These are phyloP conservation scores for Encarsia formosa DNA, from an alignment of 2,888 invertebrate genomes.

Conservation along the genomic window DNA sequence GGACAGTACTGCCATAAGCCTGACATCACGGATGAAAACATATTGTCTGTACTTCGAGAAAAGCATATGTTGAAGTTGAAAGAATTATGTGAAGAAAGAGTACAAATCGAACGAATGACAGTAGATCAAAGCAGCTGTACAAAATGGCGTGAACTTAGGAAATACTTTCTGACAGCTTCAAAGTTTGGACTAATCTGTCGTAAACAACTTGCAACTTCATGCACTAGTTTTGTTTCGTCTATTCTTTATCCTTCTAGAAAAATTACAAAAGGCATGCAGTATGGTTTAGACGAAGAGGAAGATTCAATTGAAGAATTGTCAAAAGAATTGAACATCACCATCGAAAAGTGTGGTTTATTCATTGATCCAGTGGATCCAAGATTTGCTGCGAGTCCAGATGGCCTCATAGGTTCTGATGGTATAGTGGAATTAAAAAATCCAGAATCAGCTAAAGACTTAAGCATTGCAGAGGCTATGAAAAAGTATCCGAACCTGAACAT, in stretches of 20 bases:
- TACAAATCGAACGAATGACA: background rate
- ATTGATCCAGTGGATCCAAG: background rate
- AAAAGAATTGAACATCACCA: background rate
- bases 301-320: background rate
- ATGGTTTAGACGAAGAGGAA: background rate
- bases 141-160: background rate
- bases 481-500: background rate
- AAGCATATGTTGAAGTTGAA: background rate
- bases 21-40: background rate
- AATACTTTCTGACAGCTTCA: background rate
- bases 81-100: background rate
- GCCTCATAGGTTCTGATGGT: background rate
- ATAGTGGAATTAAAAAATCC: conserved; percentile 4
- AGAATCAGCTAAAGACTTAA: background rate
- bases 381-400: conserved; percentile 3
- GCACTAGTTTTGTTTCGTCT: background rate
- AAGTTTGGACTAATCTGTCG: background rate
- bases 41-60: background rate
- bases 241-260: background rate
- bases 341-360: conserved; percentile 1
- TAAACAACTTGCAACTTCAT: background rate
- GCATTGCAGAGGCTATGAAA: background rate
- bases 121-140: background rate
- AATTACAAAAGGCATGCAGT: background rate
- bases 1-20: background rate